A percentile compares a stretch with the other conserved stretches of the same genome.
Conservation (phyloP, 2,113 vertebrate species). For the Pterocles burchelli region DNA sequence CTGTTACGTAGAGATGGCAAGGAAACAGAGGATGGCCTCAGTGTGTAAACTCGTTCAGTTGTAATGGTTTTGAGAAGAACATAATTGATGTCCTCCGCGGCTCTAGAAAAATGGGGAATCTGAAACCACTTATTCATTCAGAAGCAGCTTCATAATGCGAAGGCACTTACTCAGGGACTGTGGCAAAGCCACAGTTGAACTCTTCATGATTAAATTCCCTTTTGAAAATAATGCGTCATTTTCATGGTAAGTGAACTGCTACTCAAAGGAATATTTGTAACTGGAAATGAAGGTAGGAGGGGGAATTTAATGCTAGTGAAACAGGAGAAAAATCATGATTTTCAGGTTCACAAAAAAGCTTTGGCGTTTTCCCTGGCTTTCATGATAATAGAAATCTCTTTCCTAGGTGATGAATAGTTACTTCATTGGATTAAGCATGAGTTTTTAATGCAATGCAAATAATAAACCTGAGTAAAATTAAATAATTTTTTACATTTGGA, state of each 20-base stretch:
- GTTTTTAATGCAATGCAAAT: not conserved
- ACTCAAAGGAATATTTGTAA: not conserved
- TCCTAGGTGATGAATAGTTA: not conserved
- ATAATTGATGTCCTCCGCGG: not conserved
- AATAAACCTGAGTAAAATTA: not conserved
- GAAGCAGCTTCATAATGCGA: not conserved
- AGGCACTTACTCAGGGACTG: not conserved
- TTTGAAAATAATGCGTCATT: not conserved
- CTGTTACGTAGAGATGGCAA: not conserved
- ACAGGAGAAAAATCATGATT: constrained; percentile 6
- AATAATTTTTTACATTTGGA: not conserved
- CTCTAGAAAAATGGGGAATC: not conserved
- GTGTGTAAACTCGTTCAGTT: not conserved
- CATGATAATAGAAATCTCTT: not conserved
- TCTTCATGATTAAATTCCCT: not conserved
- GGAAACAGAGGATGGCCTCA: not conserved
- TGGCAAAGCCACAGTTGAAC: not conserved
- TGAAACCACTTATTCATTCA: not conserved
- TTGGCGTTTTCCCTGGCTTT: not conserved
- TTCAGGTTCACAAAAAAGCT: not conserved
- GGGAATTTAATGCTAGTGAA: not conserved
- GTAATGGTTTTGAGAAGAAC: not conserved
- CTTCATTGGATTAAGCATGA: not conserved
- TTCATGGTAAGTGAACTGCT: not conserved
- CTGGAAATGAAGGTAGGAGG: not conserved